Evolutionary conservation across 2,113 vertebrate species (phyloP).

Genomic region (Geococcyx californianus): DNA sequence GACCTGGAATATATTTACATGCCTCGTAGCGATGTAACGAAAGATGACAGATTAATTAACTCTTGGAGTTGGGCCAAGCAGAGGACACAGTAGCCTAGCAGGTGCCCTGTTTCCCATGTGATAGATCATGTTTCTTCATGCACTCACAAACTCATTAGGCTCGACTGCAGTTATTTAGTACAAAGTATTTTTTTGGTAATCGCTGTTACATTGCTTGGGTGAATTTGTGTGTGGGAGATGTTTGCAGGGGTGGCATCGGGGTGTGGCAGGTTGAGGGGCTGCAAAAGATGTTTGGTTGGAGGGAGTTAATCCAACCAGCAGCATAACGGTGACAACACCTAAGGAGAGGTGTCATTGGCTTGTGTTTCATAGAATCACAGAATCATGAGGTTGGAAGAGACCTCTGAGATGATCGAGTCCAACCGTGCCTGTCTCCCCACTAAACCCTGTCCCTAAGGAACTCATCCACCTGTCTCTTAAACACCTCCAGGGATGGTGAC

Average conservation of each 20-base stretch:
- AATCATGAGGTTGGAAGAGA: too few relatives aligned
- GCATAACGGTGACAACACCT: background rate
- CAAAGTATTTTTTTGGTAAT: background rate
- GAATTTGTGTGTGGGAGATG: background rate
- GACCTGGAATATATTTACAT: constrained; percentile 37
- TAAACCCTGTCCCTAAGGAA: too few relatives aligned
- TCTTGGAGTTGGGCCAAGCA: constrained; percentile 46
- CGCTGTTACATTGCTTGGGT: background rate
- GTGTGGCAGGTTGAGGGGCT: background rate
- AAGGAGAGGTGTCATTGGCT: background rate
- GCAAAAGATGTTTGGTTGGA: background rate
- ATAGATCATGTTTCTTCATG: constrained; percentile 41
- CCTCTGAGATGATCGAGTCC: too few relatives aligned
- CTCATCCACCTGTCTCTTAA: too few relatives aligned
- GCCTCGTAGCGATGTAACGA: constrained; percentile 10
- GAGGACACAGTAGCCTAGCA: constrained; percentile 28
- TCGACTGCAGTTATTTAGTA: constrained; percentile 14
- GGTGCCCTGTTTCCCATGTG: background rate
- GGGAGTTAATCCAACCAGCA: background rate
- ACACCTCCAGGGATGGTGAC: too few relatives aligned
- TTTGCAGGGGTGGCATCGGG: background rate
- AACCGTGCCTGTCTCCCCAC: too few relatives aligned
- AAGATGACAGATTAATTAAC: constrained; percentile 72
- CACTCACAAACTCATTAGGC: constrained; percentile 64
- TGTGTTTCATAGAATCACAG: too few relatives aligned